Conservation (phyloP, 2,113 vertebrate genomes). For the Strix uralensis region DNA sequence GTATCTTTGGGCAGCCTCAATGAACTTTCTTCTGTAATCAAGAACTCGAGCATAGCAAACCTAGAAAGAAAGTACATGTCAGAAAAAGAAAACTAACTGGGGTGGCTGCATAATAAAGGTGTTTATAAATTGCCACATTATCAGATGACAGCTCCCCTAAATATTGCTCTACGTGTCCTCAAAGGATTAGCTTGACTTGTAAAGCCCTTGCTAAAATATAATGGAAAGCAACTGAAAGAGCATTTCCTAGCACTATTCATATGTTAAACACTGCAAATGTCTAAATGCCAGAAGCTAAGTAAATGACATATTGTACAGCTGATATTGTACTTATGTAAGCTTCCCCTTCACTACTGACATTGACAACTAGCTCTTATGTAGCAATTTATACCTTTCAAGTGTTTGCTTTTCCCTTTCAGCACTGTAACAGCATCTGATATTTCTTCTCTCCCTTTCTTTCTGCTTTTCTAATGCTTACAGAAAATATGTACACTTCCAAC, state of each 20-base stretch:
- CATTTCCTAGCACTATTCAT: not conserved
- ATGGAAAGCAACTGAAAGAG: not conserved
- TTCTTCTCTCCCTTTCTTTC: not conserved
- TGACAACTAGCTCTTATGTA: not conserved
- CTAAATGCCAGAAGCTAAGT: not conserved
- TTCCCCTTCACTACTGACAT: not conserved
- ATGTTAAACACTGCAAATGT: not conserved
- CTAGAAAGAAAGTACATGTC: slow-evolving; percentile 59
- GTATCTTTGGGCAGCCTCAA: slow-evolving; percentile 96
- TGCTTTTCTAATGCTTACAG: not conserved
- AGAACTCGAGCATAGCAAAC: slow-evolving; percentile 97
- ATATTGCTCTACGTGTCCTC: not conserved
- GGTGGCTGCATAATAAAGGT: not conserved
- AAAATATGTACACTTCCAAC: not conserved
- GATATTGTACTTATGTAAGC: not conserved
- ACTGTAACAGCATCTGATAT: not conserved
- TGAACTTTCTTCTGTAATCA: slow-evolving; percentile 98
- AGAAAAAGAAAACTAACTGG: not conserved
- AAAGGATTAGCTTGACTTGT: not conserved
- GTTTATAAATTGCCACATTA: not conserved
- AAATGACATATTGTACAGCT: not conserved
- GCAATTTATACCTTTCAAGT: not conserved
- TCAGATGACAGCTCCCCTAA: not conserved
- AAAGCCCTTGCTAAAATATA: not conserved
- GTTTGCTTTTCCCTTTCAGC: not conserved